A percentile compares a stretch with the other conserved stretches of the same genome.
Conservation (phyloP, 2,113 vertebrate species). For the Chunga burmeisteri region DNA sequence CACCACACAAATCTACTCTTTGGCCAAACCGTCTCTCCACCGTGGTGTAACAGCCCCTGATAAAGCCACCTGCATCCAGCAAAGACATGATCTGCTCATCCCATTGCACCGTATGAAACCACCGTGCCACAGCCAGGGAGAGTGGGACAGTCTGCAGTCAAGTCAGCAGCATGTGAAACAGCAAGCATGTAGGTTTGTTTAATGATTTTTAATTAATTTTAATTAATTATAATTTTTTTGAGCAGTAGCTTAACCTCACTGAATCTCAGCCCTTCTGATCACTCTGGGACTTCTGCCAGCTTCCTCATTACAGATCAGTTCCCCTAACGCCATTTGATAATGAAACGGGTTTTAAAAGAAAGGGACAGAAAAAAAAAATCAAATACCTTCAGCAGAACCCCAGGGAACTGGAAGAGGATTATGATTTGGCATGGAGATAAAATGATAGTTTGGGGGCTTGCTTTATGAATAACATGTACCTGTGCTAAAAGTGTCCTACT, state of each 20-base stretch:
- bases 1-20: accelerated
- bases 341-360: constrained; percentile 63
- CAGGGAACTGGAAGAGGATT: constrained; percentile 41
- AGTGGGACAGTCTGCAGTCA: neutral
- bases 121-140: neutral
- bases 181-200: constrained; percentile 42
- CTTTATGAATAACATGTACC: neutral
- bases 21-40: accelerated
- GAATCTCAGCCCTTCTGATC: constrained; percentile 60
- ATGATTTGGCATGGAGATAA: neutral
- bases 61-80: neutral
- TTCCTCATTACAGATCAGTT: constrained; percentile 56
- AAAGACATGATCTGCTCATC: neutral
- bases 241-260: constrained; percentile 45
- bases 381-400: constrained; percentile 33
- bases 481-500: neutral
- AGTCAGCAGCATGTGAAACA: constrained; percentile 1
- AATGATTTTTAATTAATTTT: constrained; percentile 75
- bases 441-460: neutral
- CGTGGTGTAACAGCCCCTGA: accelerated
- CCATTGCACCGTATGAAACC: accelerated
- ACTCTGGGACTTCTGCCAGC: constrained; percentile 66
- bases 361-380: constrained; percentile 50
- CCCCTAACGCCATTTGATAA: constrained; percentile 56
- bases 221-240: constrained; percentile 49